Evolutionary conservation across 2,113 vertebrate species (phyloP).

Genomic region (Xyliphius kryptos): DNA sequence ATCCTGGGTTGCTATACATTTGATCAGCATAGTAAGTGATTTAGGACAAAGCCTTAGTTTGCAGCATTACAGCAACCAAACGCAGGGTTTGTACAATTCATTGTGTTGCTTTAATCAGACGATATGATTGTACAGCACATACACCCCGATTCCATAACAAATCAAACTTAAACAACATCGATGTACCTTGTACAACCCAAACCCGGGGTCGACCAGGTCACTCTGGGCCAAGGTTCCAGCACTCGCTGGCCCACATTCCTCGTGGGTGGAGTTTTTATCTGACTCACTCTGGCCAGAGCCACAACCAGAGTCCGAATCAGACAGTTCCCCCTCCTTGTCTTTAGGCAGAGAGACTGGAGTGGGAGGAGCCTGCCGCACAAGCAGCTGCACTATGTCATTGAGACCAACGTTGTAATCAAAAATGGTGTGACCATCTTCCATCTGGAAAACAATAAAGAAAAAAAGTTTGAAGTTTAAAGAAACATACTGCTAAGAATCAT

Average conservation of each 20-base stretch:
- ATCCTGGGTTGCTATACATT: too few relatives aligned
- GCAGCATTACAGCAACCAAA: too few relatives aligned
- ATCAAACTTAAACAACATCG: not conserved
- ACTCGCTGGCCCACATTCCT: slow-evolving; percentile 67
- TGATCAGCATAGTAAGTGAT: too few relatives aligned
- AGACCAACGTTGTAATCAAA: slow-evolving; percentile 90
- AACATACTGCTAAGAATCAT: not conserved
- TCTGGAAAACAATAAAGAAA: slow-evolving; percentile 61
- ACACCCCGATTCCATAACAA: too few relatives aligned
- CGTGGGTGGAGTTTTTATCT: slow-evolving; percentile 84
- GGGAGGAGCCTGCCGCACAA: slow-evolving; percentile 72
- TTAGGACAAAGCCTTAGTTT: too few relatives aligned
- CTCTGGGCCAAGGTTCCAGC: slow-evolving; percentile 62
- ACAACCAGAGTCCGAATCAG: slow-evolving; percentile 89
- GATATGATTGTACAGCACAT: too few relatives aligned
- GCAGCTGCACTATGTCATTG: slow-evolving; percentile 89
- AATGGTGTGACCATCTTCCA: slow-evolving; percentile 93
- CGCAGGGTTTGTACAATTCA: too few relatives aligned
- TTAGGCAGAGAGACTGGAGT: slow-evolving; percentile 49
- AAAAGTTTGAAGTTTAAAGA: not conserved
- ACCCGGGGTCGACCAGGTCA: slow-evolving; percentile 59
- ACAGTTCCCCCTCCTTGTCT: slow-evolving; percentile 85
- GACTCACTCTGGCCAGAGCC: slow-evolving; percentile 87
- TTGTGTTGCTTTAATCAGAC: too few relatives aligned
- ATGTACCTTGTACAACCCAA: slow-evolving; percentile 81